A percentile compares a stretch with the other conserved stretches of the same genome.
phyloP scores from a whole-genome alignment of 2,113 vertebrate genomes.

The Orycteropus afer region DNA sequence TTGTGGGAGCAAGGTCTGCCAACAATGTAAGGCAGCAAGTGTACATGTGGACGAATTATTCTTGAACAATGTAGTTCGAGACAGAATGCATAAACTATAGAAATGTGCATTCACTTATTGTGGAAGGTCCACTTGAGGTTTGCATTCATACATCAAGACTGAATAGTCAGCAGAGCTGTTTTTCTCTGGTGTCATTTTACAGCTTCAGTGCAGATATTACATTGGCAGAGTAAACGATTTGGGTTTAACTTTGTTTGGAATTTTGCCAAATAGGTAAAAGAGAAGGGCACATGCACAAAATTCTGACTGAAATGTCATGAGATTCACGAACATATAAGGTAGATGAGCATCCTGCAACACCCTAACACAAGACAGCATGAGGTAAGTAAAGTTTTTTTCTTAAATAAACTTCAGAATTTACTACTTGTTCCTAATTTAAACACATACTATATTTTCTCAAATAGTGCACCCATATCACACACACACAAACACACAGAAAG shows the following conservation, averaged over 20 bases:
- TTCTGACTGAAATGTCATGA: not conserved
- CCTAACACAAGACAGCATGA: not conserved
- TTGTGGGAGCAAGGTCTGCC: not conserved
- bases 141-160: not conserved
- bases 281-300: not conserved
- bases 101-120: not conserved
- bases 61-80: not conserved
- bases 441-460: too few species aligned
- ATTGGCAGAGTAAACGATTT: not conserved
- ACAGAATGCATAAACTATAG: not conserved
- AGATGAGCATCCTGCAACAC: not conserved
- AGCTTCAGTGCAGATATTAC: not conserved
- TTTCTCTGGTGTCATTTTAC: not conserved
- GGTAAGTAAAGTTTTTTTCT: not conserved
- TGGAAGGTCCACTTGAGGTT: not conserved
- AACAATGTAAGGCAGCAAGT: not conserved
- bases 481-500: too few species aligned
- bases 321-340: not conserved
- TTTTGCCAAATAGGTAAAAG: not conserved
- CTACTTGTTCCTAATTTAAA: not conserved
- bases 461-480: too few species aligned
- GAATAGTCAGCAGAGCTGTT: not conserved
- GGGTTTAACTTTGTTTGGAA: not conserved
- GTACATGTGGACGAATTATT: not conserved
- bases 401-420: not conserved